phyloP scores from a whole-genome alignment of 23 tunicate genomes.

The Ascidia mentula region DNA sequence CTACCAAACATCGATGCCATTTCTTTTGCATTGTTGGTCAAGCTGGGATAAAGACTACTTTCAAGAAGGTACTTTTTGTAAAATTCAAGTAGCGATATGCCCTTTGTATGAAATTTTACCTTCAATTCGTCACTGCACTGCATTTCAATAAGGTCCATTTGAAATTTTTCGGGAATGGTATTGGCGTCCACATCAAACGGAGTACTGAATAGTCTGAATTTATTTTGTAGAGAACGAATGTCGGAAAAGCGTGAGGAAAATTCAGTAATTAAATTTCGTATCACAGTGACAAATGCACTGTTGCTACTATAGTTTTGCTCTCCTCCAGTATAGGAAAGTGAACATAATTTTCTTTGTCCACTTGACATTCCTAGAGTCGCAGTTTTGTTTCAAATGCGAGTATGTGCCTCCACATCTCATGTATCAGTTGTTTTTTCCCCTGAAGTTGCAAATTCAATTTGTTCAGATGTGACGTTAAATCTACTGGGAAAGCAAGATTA shows the following conservation, averaged over 20 bases:
- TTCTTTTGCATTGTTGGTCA: constrained; percentile 49
- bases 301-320: constrained; percentile 35
- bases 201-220: constrained; percentile 56
- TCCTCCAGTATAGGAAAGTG: constrained; percentile 54
- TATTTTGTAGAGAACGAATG: constrained; percentile 63
- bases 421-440: constrained; percentile 61
- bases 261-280: constrained; percentile 47
- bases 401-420: constrained; percentile 71
- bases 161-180: constrained; percentile 41
- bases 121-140: constrained; percentile 54
- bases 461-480: constrained; percentile 68
- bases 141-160: constrained; percentile 71
- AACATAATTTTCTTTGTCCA: constrained; percentile 47
- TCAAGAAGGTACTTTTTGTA: constrained; percentile 24
- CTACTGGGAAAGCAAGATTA: constrained; percentile 62
- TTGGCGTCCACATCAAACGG: constrained; percentile 62
- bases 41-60: constrained; percentile 35
- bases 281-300: constrained; percentile 47
- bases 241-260: constrained; percentile 49
- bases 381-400: constrained; percentile 68
- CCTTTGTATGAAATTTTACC: constrained; percentile 46
- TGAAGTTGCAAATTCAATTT: constrained; percentile 70
- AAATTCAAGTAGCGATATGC: constrained; percentile 43
- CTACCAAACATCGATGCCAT: constrained; percentile 60
- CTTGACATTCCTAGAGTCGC: constrained; percentile 71